Percentiles rank a stretch among this genome's conserved stretches.
phyloP scores from a whole-genome alignment of 2,113 vertebrate species.

The Microtus richardsoni region DNA sequence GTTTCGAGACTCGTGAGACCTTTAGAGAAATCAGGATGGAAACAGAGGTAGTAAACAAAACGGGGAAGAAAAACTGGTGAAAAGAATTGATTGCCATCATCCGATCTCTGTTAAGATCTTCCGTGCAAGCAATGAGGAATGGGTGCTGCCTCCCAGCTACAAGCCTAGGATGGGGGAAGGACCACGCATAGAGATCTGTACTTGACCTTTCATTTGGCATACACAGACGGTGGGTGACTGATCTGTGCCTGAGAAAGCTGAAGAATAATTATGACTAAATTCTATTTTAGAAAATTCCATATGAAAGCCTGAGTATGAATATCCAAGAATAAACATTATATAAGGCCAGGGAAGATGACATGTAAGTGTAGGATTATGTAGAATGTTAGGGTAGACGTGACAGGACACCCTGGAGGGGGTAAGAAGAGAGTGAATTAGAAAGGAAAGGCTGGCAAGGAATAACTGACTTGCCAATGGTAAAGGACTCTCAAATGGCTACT shows the following conservation, averaged over 20 bases:
- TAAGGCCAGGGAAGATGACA: background rate
- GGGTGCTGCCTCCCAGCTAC: background rate
- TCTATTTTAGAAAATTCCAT: background rate
- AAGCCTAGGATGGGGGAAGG: background rate
- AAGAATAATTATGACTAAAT: background rate
- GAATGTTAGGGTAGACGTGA: background rate
- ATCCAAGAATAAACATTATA: background rate
- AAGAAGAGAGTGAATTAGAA: background rate
- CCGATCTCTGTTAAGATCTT: accelerated
- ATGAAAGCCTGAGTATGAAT: background rate
- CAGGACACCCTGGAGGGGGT: too few relatives aligned
- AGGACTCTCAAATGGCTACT: background rate
- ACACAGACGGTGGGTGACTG: background rate
- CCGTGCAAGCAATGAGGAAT: background rate
- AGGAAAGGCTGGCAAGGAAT: background rate
- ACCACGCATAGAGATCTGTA: background rate
- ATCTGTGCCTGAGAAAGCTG: background rate
- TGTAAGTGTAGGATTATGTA: accelerated
- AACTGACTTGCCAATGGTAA: background rate
- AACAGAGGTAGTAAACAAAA: background rate
- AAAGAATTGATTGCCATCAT: background rate
- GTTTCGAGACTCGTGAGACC: background rate
- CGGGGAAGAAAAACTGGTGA: background rate
- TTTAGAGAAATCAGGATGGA: background rate
- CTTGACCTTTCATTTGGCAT: background rate